Base-by-base conservation (phyloP, 2,113 vertebrate genomes). In the Zosterops pallidus region DNA sequence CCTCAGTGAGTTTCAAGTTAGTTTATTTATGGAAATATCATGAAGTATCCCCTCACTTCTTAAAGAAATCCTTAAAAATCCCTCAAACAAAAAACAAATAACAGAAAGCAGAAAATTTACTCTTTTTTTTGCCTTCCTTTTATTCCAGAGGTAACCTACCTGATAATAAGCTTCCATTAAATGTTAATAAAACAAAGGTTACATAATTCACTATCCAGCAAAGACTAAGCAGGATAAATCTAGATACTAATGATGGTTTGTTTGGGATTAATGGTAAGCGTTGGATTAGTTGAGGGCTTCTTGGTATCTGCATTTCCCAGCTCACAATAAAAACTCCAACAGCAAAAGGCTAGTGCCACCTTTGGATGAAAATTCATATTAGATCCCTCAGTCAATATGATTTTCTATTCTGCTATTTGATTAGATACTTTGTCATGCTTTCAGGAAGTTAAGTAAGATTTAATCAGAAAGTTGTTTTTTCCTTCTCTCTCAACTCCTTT, bases 161-260 rank as follows among this genome's bases (percentile, higher is more conserved):
- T 90, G 82, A 81, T 77, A 86, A 93, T 88, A 93, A 95, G 80
- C 89, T 90, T 42, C 82, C 83, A 85, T 79, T 96, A 91, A 90
- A 93, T 3, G 9, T 96, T 96, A 97, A 96, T 96, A 94, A 96
- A 97, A 86, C 89, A 94, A 94, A 92, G 62, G 92, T 97, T 96
- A 96, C 39, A 26, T 97, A 96, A 96, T 95, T 97, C 89, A 92
- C 93, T 91, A 78, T 55, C 65, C 86, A 89, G 89, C 72, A 92
- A 37, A 4, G 77, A 94, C 82, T 96, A 97, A 98, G 96, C 85
- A 91, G 97, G 97, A 97, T 97, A 97, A 98, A 83, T 92, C 88
- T 90, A 94, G 96, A 96, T 92, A 95, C 96, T 96, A 95, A 95
- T 96, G 95, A 98, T 97, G 96, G 96, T 95, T 96, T 97, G 88